Evolutionary conservation across 2,113 vertebrate species (phyloP).

Genomic region (Falcunculus frontatus): DNA sequence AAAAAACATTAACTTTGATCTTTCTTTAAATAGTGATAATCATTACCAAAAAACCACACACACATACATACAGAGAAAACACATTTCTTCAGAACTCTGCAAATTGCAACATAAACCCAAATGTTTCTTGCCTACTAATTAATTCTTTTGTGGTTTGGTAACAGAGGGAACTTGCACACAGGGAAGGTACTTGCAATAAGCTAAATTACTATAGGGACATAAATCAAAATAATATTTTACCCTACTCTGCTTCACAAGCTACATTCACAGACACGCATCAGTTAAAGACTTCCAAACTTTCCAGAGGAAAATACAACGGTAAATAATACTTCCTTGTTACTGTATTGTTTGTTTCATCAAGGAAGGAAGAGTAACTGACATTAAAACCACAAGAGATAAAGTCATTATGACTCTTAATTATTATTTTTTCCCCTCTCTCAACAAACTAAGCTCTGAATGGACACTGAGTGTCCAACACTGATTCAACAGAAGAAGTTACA

Average conservation of each 20-base stretch:
- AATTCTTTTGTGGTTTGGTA: background rate
- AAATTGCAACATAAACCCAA: background rate
- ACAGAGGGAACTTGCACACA: background rate
- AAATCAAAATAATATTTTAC: background rate
- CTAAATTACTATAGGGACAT: background rate
- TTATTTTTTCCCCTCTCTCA: background rate
- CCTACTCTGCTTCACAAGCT: background rate
- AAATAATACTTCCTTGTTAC: background rate
- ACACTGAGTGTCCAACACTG: background rate
- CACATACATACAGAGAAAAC: background rate
- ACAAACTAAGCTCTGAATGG: background rate
- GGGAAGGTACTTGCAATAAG: background rate
- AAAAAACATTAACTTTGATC: background rate
- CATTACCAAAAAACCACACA: background rate
- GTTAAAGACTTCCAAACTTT: background rate
- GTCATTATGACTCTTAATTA: background rate
- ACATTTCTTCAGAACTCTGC: background rate
- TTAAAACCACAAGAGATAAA: background rate
- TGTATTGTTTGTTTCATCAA: background rate
- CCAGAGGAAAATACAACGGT: background rate
- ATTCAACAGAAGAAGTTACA: background rate
- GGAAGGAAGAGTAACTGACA: background rate
- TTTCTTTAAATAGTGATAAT: background rate
- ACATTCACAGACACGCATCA: background rate
- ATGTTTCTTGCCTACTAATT: constrained; percentile 8